Evolutionary conservation across 37 sponge, comb jelly and placozoan species (phyloP).

Genomic region (Bolinopsis microptera): DNA sequence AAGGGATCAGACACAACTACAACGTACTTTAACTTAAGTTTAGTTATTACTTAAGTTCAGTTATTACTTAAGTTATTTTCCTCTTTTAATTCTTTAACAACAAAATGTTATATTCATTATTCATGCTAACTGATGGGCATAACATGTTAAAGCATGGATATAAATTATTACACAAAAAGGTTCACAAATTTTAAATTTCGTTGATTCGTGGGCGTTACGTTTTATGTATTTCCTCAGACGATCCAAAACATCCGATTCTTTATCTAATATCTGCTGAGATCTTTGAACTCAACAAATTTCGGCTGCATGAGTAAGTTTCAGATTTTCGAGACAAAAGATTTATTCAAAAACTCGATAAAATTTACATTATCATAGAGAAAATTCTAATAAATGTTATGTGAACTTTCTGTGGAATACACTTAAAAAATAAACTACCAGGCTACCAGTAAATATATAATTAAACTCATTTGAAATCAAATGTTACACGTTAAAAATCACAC

Average conservation of each 20-base stretch:
- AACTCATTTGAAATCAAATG: slow-evolving; percentile 55
- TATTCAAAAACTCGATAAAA: too few relatives aligned
- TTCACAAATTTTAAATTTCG: too few relatives aligned
- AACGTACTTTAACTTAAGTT: not conserved
- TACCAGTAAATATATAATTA: not conserved
- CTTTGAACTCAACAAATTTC: too few relatives aligned
- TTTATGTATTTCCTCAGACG: too few relatives aligned
- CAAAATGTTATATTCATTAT: not conserved
- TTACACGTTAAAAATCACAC: slow-evolving; percentile 56
- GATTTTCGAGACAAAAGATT: too few relatives aligned
- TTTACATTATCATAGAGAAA: too few relatives aligned
- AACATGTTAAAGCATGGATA: not conserved
- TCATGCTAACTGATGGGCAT: not conserved
- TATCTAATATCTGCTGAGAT: too few relatives aligned
- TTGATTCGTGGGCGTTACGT: too few relatives aligned
- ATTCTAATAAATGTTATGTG: too few relatives aligned
- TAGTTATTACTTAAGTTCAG: not conserved
- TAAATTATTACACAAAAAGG: not conserved
- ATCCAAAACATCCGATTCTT: too few relatives aligned
- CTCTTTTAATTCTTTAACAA: not conserved
- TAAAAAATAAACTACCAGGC: not conserved
- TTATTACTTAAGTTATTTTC: not conserved
- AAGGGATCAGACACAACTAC: not conserved
- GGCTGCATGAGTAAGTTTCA: too few relatives aligned
- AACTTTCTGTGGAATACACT: too few relatives aligned